Conservation (phyloP, 1,140 invertebrate genomes). For the Diorhabda carinulata region DNA sequence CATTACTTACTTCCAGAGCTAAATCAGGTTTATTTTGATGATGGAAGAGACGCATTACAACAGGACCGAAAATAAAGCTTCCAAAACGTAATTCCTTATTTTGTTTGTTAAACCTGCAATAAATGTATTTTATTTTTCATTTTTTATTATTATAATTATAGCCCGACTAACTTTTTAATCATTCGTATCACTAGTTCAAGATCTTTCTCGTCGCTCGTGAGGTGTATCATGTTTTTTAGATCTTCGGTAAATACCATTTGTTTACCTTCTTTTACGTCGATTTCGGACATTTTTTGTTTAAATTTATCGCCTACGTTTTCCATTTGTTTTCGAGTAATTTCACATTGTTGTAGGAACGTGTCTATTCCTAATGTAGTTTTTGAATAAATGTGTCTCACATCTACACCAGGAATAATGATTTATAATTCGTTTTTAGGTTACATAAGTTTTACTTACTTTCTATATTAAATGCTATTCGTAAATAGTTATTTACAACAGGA, state of each 20-base stretch:
- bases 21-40: slow-evolving; percentile 64
- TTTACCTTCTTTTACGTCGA: slow-evolving; percentile 50
- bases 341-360: slow-evolving; percentile 53
- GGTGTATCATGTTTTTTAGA: slow-evolving; percentile 74
- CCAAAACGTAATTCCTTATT: slow-evolving; percentile 70
- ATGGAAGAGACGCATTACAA: slow-evolving; percentile 76
- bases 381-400: slow-evolving; percentile 49
- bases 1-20: slow-evolving; percentile 55
- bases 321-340: slow-evolving; percentile 55
- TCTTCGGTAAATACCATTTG: slow-evolving; percentile 80
- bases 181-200: slow-evolving; percentile 62
- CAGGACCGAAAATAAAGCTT: slow-evolving; percentile 76
- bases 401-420: slow-evolving; percentile 7
- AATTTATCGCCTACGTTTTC: slow-evolving; percentile 60
- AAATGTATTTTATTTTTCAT: neutral
- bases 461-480: neutral
- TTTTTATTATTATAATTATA: neutral
- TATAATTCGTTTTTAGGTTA: neutral
- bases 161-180: slow-evolving; percentile 58
- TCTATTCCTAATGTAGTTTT: slow-evolving; percentile 57
- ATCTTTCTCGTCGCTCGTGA: slow-evolving; percentile 60
- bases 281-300: slow-evolving; percentile 63
- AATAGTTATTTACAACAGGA: neutral
- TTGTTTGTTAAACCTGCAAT: slow-evolving; percentile 64
- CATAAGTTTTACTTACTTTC: neutral